phyloP scores from a whole-genome alignment of 2,888 invertebrate genomes.

The Lasioglossum lativentre region DNA sequence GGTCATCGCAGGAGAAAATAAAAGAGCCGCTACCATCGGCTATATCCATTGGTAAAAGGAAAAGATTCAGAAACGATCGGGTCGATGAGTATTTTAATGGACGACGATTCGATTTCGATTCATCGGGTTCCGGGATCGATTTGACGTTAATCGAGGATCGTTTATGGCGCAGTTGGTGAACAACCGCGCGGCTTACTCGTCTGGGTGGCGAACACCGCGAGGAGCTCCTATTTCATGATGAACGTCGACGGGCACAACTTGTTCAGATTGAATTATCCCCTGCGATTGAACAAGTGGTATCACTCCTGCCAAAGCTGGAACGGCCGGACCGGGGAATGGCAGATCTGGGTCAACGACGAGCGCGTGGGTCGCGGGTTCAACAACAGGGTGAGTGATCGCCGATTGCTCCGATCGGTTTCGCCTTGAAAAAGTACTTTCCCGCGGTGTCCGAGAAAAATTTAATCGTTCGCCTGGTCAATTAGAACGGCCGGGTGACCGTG shows the following conservation, averaged over 20 bases:
- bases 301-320: conserved; percentile 96
- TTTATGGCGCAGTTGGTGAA: conserved; percentile 87
- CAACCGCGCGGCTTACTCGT: conserved; percentile 90
- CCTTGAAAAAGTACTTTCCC: neutral
- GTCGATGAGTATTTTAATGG: neutral
- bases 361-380: conserved; percentile 94
- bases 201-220: conserved; percentile 92
- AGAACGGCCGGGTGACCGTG: conserved; percentile 7
- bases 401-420: conserved; percentile 8
- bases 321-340: conserved; percentile 95
- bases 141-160: neutral
- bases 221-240: conserved; percentile 93
- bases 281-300: conserved; percentile 91
- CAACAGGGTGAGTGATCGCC: conserved; percentile 89
- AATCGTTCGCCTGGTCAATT: conserved; percentile 5
- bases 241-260: conserved; percentile 93
- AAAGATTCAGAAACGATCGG: neutral
- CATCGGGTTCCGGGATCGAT: neutral
- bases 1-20: neutral
- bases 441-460: neutral
- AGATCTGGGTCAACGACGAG: conserved; percentile 94
- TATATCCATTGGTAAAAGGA: neutral
- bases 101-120: neutral
- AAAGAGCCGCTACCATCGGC: neutral
- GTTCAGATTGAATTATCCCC: conserved; percentile 90